Conservation (phyloP, 2,888 invertebrate species). For the Hypselothyrea guttata region DNA sequence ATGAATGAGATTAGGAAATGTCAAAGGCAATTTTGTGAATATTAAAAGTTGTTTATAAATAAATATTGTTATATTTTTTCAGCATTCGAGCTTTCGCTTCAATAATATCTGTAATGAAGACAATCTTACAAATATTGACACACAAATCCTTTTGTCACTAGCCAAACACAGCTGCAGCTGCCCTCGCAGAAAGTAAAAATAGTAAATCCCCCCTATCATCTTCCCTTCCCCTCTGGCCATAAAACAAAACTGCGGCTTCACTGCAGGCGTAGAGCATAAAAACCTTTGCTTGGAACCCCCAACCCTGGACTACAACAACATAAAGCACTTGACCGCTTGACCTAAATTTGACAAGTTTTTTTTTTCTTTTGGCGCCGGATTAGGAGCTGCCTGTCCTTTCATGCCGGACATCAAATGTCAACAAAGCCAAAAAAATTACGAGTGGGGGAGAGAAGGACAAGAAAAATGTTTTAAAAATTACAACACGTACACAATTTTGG, state of each 20-base stretch:
- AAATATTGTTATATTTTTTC: too few species aligned
- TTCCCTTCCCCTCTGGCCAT: conserved; percentile 12
- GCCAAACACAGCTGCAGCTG: conserved; percentile 28
- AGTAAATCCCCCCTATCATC: conserved; percentile 15
- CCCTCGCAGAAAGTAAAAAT: conserved; percentile 23
- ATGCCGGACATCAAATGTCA: conserved; percentile 57
- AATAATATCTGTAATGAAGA: not conserved
- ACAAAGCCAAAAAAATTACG: conserved; percentile 49
- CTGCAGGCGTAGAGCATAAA: conserved; percentile 56
- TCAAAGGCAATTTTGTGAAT: not conserved
- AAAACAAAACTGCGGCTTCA: conserved; percentile 44
- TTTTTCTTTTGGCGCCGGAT: conserved; percentile 43
- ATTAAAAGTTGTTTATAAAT: not conserved
- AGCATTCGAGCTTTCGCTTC: not conserved
- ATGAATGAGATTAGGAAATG: conserved; percentile 22
- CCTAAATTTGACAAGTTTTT: conserved; percentile 58
- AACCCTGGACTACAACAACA: conserved; percentile 24
- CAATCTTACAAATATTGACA: conserved; percentile 37
- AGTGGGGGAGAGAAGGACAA: conserved; percentile 35
- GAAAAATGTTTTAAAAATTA: conserved; percentile 70
- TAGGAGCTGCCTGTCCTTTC: conserved; percentile 44
- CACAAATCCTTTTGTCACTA: conserved; percentile 28
- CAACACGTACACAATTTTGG: conserved; percentile 68
- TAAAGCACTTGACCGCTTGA: conserved; percentile 71
- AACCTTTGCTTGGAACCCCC: conserved; percentile 25